Conservation (phyloP, 2,888 invertebrate species). For the Lissocephala sabroskyi region DNA sequence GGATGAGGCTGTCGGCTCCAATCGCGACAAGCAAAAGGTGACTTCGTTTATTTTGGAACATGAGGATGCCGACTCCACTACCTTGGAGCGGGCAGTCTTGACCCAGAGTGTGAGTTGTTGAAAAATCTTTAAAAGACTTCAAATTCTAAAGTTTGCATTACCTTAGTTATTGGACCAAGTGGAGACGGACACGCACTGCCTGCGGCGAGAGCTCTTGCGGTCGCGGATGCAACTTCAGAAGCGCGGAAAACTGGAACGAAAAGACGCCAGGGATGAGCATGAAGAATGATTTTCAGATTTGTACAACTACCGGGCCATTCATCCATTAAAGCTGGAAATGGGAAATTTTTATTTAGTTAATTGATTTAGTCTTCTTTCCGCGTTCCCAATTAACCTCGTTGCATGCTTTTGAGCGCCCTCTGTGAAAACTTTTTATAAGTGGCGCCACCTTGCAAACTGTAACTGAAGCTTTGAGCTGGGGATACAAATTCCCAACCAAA, state of each 20-base stretch:
- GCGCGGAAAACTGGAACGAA: slow-evolving; percentile 29
- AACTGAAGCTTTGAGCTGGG: no score
- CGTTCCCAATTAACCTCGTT: no score
- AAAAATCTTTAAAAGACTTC: neutral
- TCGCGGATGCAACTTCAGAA: slow-evolving; percentile 46
- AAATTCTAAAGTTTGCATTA: neutral
- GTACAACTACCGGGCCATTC: no score
- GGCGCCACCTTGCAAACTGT: no score
- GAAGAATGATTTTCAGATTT: neutral
- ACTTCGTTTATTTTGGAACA: slow-evolving; percentile 40
- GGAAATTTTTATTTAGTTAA: no score
- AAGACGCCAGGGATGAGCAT: slow-evolving; percentile 8
- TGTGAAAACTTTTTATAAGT: no score
- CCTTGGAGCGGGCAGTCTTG: slow-evolving; percentile 56
- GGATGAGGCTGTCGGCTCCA: slow-evolving; percentile 4
- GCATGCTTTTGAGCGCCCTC: no score
- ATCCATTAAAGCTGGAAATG: no score
- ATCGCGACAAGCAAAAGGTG: slow-evolving; percentile 24
- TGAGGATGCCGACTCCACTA: slow-evolving; percentile 51
- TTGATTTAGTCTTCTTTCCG: no score
- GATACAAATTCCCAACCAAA: no score
- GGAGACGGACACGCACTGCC: slow-evolving; percentile 55
- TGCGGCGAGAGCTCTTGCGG: slow-evolving; percentile 62
- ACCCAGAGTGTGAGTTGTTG: slow-evolving; percentile 66
- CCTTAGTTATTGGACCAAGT: slow-evolving; percentile 52